phyloP scores from a whole-genome alignment of 2,113 vertebrate genomes.

The Clarias batrachus region DNA sequence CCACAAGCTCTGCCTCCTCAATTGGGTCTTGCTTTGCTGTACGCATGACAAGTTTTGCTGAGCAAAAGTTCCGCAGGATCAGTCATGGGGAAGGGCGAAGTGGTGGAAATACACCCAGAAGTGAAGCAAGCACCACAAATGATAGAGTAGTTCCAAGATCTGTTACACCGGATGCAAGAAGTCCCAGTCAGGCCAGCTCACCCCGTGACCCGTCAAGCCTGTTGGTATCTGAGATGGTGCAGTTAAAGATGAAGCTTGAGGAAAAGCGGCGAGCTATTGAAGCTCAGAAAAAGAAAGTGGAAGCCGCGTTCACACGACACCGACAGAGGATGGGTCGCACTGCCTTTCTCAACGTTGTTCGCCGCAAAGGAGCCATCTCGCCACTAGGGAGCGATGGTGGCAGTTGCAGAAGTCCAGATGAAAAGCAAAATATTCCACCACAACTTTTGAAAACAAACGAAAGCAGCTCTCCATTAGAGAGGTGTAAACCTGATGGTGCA shows the following conservation, averaged over 20 bases:
- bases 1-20: conserved; percentile 86
- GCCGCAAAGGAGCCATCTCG: conserved; percentile 82
- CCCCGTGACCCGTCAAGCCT: conserved; percentile 85
- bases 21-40: conserved; percentile 77
- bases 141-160: conserved; percentile 71
- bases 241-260: conserved; percentile 94
- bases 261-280: conserved; percentile 95
- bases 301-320: conserved; percentile 90
- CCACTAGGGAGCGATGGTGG: conserved; percentile 76
- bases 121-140: conserved; percentile 79
- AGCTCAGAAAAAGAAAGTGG: conserved; percentile 95
- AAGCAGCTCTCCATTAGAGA: conserved; percentile 59
- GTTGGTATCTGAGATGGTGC: conserved; percentile 95
- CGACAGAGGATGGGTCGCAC: conserved; percentile 95
- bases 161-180: conserved; percentile 76
- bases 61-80: conserved; percentile 92
- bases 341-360: conserved; percentile 92
- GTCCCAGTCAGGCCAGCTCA: conserved; percentile 67
- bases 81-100: conserved; percentile 83
- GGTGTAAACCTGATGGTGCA: conserved; percentile 73
- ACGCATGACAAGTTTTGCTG: conserved; percentile 97
- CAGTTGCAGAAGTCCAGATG: conserved; percentile 64
- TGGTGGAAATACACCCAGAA: conserved; percentile 92
- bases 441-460: conserved; percentile 13
- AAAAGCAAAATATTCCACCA: conserved; percentile 65